phyloP scores from a whole-genome alignment of 1,140 invertebrate genomes.

The Pseudoatta argentina region DNA sequence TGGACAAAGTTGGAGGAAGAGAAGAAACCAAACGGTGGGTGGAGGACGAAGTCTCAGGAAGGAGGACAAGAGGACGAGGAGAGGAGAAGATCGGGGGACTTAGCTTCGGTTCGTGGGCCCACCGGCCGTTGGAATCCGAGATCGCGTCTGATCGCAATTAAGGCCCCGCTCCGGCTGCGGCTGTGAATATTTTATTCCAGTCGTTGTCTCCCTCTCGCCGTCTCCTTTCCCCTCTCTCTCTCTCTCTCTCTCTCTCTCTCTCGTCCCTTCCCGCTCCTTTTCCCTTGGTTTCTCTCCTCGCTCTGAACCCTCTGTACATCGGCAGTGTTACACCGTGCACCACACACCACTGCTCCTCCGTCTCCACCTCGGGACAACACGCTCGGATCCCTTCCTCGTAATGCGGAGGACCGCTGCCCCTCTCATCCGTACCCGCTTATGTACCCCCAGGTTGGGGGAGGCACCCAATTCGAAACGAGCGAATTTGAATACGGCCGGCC shows the following conservation, averaged over 20 bases:
- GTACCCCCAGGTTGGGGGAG: constrained; percentile 45
- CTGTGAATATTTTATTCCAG: constrained; percentile 80
- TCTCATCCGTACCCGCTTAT: not conserved
- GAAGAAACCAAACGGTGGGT: constrained; percentile 21
- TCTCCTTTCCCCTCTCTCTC: constrained; percentile 36
- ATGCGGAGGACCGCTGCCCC: constrained; percentile 60
- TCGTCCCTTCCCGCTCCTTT: constrained; percentile 2
- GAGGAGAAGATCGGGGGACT: constrained; percentile 65
- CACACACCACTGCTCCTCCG: constrained; percentile 61
- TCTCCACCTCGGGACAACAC: constrained; percentile 48
- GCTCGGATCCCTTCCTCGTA: constrained; percentile 51
- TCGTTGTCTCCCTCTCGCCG: constrained; percentile 52
- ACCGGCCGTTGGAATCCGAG: constrained; percentile 82
- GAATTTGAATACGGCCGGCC: constrained; percentile 76
- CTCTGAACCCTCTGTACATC: constrained; percentile 49
- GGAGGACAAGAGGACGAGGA: constrained; percentile 43
- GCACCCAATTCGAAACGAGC: constrained; percentile 75
- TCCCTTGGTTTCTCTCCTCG: not conserved
- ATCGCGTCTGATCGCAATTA: constrained; percentile 85
- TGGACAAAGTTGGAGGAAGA: constrained; percentile 34
- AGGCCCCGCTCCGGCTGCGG: constrained; percentile 82
- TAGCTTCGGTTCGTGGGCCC: constrained; percentile 76
- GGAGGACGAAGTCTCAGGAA: constrained; percentile 44
- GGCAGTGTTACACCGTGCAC: constrained; percentile 71
- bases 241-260: constrained; percentile 35